Evolutionary conservation across 2,113 vertebrate genomes (phyloP).

Genomic region (Leucoraja erinaceus): DNA sequence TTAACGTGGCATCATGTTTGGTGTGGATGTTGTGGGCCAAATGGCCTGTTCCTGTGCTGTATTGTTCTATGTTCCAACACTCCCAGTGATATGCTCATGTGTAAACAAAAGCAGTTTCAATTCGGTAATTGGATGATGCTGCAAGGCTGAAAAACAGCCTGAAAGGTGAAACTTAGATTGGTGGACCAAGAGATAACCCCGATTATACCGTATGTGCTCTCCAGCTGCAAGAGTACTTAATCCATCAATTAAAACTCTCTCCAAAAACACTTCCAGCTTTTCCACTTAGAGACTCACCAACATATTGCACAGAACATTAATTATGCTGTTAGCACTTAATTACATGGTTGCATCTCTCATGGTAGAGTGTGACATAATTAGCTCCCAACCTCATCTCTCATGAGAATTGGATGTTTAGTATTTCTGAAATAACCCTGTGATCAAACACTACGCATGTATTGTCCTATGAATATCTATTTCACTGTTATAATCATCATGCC

Average conservation of each 20-base stretch:
- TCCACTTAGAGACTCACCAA: conserved; percentile 19
- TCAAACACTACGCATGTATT: conserved; percentile 16
- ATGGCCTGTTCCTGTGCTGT: no score
- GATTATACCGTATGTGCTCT: not conserved
- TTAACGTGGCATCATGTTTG: no score
- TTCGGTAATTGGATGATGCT: not conserved
- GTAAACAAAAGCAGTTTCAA: not conserved
- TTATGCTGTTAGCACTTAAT: conserved; percentile 34
- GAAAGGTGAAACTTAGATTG: conserved; percentile 4
- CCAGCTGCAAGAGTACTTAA: conserved; percentile 35
- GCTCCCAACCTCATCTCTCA: conserved; percentile 22
- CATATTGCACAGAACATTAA: conserved; percentile 33
- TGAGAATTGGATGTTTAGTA: conserved; percentile 29
- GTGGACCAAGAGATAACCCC: not conserved
- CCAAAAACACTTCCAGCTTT: conserved; percentile 25
- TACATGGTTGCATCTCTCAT: conserved; percentile 27
- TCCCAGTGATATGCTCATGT: not conserved
- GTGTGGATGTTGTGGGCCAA: no score
- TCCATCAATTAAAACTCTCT: conserved; percentile 23
- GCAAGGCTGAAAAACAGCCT: not conserved
- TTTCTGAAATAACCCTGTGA: conserved; percentile 25
- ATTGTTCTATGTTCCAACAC: no score
- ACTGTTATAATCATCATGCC: not conserved
- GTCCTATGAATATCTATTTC: conserved; percentile 30
- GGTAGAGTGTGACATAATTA: conserved; percentile 21